These are phyloP conservation scores for Desmophyllum pertusum DNA, from an alignment of 92 coral and sea anemone genomes.

Conservation along the genomic window DNA sequence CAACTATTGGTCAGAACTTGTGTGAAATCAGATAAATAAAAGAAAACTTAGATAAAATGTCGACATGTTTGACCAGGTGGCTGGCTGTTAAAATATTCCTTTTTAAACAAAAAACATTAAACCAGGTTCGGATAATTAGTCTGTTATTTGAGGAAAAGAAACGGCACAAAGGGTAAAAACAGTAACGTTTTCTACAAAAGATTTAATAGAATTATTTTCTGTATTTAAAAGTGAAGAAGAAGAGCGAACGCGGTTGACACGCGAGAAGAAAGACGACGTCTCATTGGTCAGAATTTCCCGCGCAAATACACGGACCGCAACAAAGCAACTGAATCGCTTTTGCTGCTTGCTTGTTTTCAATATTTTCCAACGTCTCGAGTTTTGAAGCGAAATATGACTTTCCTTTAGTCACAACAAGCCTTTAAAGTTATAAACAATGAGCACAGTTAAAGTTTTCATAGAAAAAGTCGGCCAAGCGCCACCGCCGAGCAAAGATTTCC, in stretches of 20 bases:
- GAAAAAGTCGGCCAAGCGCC: constrained; percentile 97
- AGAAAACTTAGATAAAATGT: neutral
- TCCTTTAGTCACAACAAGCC: neutral
- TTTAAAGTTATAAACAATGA: constrained; percentile 40
- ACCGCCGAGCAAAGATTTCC: constrained; percentile 97
- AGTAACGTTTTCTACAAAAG: neutral
- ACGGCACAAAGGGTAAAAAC: neutral
- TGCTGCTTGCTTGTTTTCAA: neutral
- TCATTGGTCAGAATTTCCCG: constrained; percentile 34
- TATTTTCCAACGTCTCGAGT: neutral
- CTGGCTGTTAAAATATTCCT: constrained; percentile 14
- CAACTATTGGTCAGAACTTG: neutral
- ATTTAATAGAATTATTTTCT: neutral
- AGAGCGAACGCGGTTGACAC: neutral
- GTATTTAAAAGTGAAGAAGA: neutral
- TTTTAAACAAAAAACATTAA: constrained; percentile 4
- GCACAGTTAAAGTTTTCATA: constrained; percentile 68
- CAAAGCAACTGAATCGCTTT: neutral
- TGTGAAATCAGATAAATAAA: neutral
- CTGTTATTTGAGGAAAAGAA: neutral
- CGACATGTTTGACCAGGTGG: constrained; percentile 45
- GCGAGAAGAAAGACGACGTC: neutral
- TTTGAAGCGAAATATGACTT: constrained; percentile 4
- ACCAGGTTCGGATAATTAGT: neutral
- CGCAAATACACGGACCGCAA: constrained; percentile 20